phyloP scores from a whole-genome alignment of 1,140 invertebrate genomes.

The Scaptomyza montana region DNA sequence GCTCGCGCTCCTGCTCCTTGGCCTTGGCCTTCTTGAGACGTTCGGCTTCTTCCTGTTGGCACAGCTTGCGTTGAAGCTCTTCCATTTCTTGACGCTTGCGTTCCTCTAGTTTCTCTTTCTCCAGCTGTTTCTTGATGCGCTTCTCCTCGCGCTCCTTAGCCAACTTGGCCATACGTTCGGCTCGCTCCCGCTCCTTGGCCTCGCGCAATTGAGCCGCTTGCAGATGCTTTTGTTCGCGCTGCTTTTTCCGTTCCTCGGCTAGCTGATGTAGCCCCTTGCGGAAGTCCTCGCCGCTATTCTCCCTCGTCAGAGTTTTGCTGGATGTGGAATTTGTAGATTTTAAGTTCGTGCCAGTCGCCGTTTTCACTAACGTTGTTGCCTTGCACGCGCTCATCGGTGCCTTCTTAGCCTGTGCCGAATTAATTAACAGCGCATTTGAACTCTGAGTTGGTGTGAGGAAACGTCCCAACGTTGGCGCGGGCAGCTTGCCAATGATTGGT shows the following conservation, averaged over 20 bases:
- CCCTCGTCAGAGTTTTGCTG: constrained; percentile 64
- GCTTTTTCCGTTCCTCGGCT: constrained; percentile 86
- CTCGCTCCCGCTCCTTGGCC: constrained; percentile 85
- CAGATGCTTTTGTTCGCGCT: constrained; percentile 86
- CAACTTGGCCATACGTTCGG: constrained; percentile 84
- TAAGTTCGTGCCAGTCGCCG: constrained; percentile 54
- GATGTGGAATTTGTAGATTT: constrained; percentile 53
- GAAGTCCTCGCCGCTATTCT: constrained; percentile 78
- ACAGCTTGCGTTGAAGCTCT: constrained; percentile 85
- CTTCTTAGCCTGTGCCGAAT: constrained; percentile 64
- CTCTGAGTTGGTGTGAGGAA: constrained; percentile 78
- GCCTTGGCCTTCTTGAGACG: constrained; percentile 80
- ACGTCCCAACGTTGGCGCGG: constrained; percentile 63
- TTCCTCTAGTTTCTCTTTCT: constrained; percentile 74
- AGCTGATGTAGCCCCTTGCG: constrained; percentile 74
- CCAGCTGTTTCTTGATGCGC: constrained; percentile 84
- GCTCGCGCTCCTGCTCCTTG: constrained; percentile 77
- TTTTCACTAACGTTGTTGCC: constrained; percentile 53
- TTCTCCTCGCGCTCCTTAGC: constrained; percentile 85
- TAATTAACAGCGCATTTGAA: constrained; percentile 29
- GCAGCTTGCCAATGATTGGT: constrained; percentile 66
- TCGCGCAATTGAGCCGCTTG: constrained; percentile 86
- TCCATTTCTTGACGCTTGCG: constrained; percentile 84
- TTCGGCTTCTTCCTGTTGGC: constrained; percentile 83
- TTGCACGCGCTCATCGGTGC: constrained; percentile 70